A percentile compares a stretch with the other conserved stretches of the same genome.
These are phyloP conservation scores for Sitta europaea DNA, from an alignment of 2,113 vertebrate species.

Conservation along the genomic window DNA sequence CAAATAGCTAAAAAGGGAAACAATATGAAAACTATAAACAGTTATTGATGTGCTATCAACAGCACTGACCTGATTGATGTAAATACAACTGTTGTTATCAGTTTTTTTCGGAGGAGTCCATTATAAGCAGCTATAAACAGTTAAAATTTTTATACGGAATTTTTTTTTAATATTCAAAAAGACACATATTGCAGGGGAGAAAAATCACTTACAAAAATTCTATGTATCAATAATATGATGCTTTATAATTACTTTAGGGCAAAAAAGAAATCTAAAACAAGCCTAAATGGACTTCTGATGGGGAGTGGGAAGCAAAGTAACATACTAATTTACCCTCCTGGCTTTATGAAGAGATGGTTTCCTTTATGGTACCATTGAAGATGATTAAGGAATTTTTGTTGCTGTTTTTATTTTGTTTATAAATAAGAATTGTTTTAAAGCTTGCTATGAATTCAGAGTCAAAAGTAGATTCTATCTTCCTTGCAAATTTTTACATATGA, in stretches of 20 bases:
- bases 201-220: not conserved
- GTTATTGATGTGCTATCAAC: not conserved
- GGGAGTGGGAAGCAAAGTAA: not conserved
- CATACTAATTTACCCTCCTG: not conserved
- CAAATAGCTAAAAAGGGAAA: not conserved
- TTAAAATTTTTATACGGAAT: not conserved
- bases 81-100: not conserved
- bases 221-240: accelerated
- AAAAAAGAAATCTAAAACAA: not conserved
- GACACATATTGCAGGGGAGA: not conserved
- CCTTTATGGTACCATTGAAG: not conserved
- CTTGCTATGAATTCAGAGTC: not conserved
- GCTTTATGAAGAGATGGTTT: not conserved
- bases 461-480: not conserved
- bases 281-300: not conserved
- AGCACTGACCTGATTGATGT: not conserved
- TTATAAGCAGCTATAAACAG: not conserved
- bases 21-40: not conserved
- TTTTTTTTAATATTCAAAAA: not conserved
- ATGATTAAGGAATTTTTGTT: not conserved
- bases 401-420: not conserved
- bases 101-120: not conserved
- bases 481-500: not conserved
- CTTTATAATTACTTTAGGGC: not conserved
- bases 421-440: not conserved